phyloP scores from a whole-genome alignment of 2,888 invertebrate species.

The Heliconius charithonia region DNA sequence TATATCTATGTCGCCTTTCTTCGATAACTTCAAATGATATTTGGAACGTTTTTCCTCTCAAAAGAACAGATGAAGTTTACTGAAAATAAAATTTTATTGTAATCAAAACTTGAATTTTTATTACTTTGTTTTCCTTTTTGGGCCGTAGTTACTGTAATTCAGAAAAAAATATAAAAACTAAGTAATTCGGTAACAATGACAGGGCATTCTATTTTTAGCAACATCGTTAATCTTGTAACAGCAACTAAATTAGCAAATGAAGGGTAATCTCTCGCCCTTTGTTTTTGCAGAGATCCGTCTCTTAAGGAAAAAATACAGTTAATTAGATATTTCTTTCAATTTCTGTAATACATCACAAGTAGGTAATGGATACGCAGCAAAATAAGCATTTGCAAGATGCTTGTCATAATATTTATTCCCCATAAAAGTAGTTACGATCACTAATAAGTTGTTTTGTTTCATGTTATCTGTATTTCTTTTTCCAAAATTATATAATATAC shows the following conservation, averaged over 20 bases:
- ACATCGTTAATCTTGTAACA: slow-evolving; percentile 39
- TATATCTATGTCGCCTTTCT: not conserved
- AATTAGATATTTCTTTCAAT: slow-evolving; percentile 4
- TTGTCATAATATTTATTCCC: not conserved
- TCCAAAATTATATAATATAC: too few species aligned
- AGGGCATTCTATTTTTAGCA: slow-evolving; percentile 37
- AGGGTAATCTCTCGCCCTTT: slow-evolving; percentile 16
- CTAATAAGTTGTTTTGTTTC: too few species aligned
- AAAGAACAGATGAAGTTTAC: too few species aligned
- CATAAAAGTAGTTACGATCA: not conserved
- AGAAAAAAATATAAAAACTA: not conserved
- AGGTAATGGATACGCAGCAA: not conserved
- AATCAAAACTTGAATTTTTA: too few species aligned
- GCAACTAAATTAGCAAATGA: slow-evolving; percentile 26
- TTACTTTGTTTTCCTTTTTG: too few species aligned
- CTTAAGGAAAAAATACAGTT: not conserved
- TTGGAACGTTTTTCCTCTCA: too few species aligned
- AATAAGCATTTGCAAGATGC: not conserved
- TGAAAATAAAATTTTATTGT: too few species aligned
- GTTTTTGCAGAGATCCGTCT: slow-evolving; percentile 7
- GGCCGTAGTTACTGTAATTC: too few species aligned
- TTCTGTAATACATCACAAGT: not conserved
- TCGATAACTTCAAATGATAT: not conserved
- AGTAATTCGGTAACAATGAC: slow-evolving; percentile 35
- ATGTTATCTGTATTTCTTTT: not conserved